Conservation (phyloP, 1,140 invertebrate genomes). For the Acromyrmex charruanus region DNA sequence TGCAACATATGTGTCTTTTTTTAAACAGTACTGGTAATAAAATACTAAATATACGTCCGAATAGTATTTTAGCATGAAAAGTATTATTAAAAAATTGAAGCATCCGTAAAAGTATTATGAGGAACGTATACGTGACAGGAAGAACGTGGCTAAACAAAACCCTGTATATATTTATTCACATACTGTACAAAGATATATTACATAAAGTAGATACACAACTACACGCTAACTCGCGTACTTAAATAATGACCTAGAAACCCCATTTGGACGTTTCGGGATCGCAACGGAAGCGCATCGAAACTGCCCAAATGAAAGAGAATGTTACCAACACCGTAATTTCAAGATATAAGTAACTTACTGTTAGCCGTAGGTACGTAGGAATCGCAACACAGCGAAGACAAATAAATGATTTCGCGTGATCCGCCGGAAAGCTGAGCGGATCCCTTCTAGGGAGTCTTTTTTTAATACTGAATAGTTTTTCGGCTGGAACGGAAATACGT, state of each 20-base stretch:
- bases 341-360: conserved; percentile 45
- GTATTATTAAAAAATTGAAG: conserved; percentile 4
- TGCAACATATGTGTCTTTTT: background rate
- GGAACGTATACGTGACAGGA: background rate
- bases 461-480: conserved; percentile 44
- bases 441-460: conserved; percentile 21
- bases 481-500: background rate
- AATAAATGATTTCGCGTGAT: conserved; percentile 50
- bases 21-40: background rate
- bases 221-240: conserved; percentile 56
- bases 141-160: conserved; percentile 81
- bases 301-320: conserved; percentile 50
- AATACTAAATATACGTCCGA: background rate
- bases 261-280: conserved; percentile 62
- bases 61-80: background rate
- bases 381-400: conserved; percentile 25
- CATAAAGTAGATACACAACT: conserved; percentile 80
- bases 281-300: conserved; percentile 35
- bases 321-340: conserved; percentile 40
- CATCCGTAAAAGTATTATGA: background rate
- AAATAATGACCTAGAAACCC: conserved; percentile 59
- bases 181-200: conserved; percentile 87
- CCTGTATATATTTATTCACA: conserved; percentile 85
- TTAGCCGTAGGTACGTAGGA: conserved; percentile 26
- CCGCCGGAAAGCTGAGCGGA: background rate